A percentile compares a stretch with the other conserved stretches of the same genome.
phyloP scores from a whole-genome alignment of 53 echinoderm and acorn worm genomes.

The Crossaster papposus region DNA sequence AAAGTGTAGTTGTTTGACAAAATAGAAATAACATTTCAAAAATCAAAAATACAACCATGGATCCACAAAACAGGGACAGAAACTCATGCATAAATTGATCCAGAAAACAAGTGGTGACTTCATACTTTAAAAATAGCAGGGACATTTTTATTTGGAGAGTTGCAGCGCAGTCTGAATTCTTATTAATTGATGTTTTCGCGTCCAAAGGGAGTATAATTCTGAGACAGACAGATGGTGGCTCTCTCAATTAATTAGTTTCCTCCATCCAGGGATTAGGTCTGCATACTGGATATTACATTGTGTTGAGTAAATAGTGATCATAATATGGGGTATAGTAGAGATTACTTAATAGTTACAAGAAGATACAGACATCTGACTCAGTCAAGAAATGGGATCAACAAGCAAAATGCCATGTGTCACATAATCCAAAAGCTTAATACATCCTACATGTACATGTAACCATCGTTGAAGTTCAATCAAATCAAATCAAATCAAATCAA shows the following conservation, averaged over 20 bases:
- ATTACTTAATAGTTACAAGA: not conserved
- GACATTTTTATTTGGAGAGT: not conserved
- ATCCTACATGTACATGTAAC: too few species aligned
- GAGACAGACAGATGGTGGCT: not conserved
- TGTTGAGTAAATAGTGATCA: not conserved
- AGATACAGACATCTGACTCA: not conserved
- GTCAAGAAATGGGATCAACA: too few species aligned
- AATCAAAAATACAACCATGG: too few species aligned
- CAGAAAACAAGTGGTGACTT: not conserved
- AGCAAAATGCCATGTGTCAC: too few species aligned
- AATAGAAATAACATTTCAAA: too few species aligned
- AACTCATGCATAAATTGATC: not conserved
- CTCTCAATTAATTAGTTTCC: slow-evolving; percentile 11
- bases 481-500: too few species aligned
- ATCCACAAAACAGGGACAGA: not conserved
- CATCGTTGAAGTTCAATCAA: too few species aligned
- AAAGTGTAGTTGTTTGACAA: too few species aligned
- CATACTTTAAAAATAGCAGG: not conserved
- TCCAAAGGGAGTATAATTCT: not conserved
- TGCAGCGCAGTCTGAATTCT: not conserved
- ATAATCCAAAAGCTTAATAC: too few species aligned
- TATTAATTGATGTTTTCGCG: not conserved
- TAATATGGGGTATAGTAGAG: not conserved
- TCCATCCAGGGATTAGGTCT: not conserved
- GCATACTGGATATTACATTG: not conserved